Conservation (phyloP, 2,797 vertebrate species). For the Paratrypauchen microcephalus region DNA sequence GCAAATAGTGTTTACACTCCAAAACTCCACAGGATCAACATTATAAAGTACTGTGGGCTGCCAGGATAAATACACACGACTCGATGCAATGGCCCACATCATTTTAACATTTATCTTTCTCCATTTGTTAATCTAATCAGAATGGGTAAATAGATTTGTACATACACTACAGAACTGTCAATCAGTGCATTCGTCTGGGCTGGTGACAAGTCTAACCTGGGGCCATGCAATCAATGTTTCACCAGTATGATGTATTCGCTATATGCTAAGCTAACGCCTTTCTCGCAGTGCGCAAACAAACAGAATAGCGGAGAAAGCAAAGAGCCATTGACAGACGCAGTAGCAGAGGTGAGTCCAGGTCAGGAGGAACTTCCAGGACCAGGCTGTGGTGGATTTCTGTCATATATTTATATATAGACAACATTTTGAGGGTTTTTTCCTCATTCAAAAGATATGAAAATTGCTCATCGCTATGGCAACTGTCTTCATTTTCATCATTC, state of each 20-base stretch:
- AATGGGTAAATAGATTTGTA: slow-evolving; percentile 73
- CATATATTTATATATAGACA: too few species aligned
- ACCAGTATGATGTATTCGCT: slow-evolving; percentile 59
- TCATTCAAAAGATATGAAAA: too few species aligned
- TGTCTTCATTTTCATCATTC: too few species aligned
- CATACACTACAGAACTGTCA: slow-evolving; percentile 69
- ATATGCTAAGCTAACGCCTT: slow-evolving; percentile 38
- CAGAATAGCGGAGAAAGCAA: slow-evolving; percentile 23
- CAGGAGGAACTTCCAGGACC: slow-evolving; percentile 67
- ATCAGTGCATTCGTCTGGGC: slow-evolving; percentile 55
- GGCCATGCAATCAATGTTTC: slow-evolving; percentile 55
- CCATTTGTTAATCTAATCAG: slow-evolving; percentile 71
- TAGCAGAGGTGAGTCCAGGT: slow-evolving; percentile 69
- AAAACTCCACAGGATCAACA: slow-evolving; percentile 60
- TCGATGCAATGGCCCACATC: slow-evolving; percentile 29
- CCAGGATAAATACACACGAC: slow-evolving; percentile 77
- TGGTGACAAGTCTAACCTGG: slow-evolving; percentile 57
- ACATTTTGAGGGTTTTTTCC: too few species aligned
- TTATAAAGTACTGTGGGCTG: slow-evolving; percentile 57
- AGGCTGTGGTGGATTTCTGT: slow-evolving; percentile 38
- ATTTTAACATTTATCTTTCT: slow-evolving; percentile 63
- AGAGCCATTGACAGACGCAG: slow-evolving; percentile 68
- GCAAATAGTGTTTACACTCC: slow-evolving; percentile 68
- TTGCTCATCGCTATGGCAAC: too few species aligned
- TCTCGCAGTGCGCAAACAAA: slow-evolving; percentile 57